Base-by-base conservation (phyloP, 2,797 vertebrate species). In the Melanogrammus aeglefinus region DNA sequence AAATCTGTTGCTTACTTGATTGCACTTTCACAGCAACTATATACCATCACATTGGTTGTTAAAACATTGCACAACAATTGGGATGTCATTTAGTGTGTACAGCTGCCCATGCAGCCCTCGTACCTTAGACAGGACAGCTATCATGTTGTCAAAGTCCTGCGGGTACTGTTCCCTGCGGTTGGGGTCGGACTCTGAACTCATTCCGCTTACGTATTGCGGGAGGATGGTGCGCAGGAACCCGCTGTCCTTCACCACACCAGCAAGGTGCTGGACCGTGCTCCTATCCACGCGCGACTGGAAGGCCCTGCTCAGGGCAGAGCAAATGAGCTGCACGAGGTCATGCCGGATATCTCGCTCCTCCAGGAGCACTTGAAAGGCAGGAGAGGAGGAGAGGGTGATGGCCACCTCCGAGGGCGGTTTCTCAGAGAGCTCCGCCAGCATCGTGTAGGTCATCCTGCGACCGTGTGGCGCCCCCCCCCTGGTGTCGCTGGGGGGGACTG, bases 391-490 rank as follows among this genome's bases (percentile, higher is more conserved):
- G 66, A 99, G 94, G 0, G 93, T 95, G 86, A 96, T 95, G 83
- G 93, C 96, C 80, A 97, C 90, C 75, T 94, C 93, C 14, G 96
- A 96, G 0, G 96, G 91, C 0, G 96, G 95, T 86, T 97, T 94
- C 71, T 82, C 82, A 0, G 94, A 89, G 5, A 99, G 95, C 44
- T 89, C 93, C 89, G 95, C 92, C 13, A 99, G 89, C 21, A 86
- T 85, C 88, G 92, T 95, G 76, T 89, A 95, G 70, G 95, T 94
- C 73, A 98, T 86, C 78, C 81, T 91, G 39, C 83, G 90, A 13
- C 86, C 82, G 12, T 83, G 87, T 73, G 80, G 86, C 14, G 14
- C 0, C n/a, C 3, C 74, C 79, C 79, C 1, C 0, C 63, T 66
- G 57, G 21, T 69, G 63, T 24, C 9, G 24, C 24, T 69, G n/a